Evolutionary conservation across 2,797 vertebrate genomes (phyloP).

Genomic region (Anguilla pacifica): DNA sequence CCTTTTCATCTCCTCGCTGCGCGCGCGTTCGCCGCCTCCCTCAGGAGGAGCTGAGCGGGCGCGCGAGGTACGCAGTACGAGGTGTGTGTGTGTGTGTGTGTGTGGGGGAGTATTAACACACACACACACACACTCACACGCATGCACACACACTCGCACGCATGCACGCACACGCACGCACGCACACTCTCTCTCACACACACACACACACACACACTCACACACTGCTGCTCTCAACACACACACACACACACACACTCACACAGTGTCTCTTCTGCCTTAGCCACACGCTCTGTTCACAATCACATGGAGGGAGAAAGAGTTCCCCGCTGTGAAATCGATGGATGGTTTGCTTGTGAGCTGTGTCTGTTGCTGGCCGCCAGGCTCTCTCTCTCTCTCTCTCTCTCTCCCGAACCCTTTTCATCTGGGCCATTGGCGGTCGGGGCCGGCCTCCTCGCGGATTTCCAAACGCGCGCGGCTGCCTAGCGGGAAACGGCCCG

Average conservation of each 20-base stretch:
- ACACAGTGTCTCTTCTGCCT: neutral
- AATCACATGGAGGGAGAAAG: neutral
- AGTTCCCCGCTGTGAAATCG: neutral
- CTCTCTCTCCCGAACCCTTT: neutral
- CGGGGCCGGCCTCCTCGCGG: constrained; percentile 39
- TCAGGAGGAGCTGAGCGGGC: neutral
- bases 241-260: no score
- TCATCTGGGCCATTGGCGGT: constrained; percentile 27
- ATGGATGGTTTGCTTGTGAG: neutral
- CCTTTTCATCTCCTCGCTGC: neutral
- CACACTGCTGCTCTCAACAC: no score
- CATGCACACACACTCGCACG: no score
- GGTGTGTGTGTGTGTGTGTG: no score
- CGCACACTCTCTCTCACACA: no score
- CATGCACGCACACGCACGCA: no score
- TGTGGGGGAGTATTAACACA: no score
- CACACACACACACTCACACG: no score
- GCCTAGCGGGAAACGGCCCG: neutral
- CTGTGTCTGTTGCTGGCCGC: neutral
- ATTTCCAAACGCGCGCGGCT: constrained; percentile 34
- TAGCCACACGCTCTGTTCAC: neutral
- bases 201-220: no score
- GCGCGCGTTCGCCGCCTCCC: neutral
- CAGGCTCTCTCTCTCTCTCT: neutral
- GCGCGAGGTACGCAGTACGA: no score